phyloP scores from a whole-genome alignment of 1,140 invertebrate species.

The Lasioglossum baleicum region DNA sequence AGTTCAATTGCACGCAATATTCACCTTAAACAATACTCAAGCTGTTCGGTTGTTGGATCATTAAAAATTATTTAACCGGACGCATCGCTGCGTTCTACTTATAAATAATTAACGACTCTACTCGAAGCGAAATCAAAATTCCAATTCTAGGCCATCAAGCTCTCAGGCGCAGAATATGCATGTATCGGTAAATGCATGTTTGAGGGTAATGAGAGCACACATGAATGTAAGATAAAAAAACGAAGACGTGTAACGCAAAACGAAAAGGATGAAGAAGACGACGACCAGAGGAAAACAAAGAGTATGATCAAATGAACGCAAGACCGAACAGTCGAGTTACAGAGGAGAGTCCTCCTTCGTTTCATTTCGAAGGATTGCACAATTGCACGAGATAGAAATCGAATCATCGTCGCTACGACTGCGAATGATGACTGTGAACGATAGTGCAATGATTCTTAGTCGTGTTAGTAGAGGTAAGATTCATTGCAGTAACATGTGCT shows the following conservation, averaged over 20 bases:
- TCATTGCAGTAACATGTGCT: not conserved
- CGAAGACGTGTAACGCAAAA: not conserved
- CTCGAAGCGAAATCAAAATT: constrained; percentile 1
- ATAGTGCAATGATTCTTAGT: not conserved
- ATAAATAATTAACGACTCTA: not conserved
- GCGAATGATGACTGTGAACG: not conserved
- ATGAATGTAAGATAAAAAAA: constrained; percentile 28
- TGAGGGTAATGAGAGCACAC: constrained; percentile 50
- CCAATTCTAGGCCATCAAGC: constrained; percentile 65
- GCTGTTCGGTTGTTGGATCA: not conserved
- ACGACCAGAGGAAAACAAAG: not conserved
- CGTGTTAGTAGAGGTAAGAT: not conserved
- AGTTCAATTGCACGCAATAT: not conserved
- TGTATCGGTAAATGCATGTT: constrained; percentile 54
- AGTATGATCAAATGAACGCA: not conserved
- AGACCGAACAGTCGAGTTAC: not conserved
- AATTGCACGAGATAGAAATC: not conserved
- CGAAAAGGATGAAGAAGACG: not conserved
- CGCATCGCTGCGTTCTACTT: not conserved
- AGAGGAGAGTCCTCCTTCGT: not conserved
- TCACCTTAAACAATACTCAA: not conserved
- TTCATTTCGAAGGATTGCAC: not conserved
- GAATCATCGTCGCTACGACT: not conserved
- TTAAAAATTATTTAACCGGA: not conserved
- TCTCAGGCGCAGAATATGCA: constrained; percentile 62